Conservation (phyloP, 2,888 invertebrate genomes). For the Machimus rusticus region DNA sequence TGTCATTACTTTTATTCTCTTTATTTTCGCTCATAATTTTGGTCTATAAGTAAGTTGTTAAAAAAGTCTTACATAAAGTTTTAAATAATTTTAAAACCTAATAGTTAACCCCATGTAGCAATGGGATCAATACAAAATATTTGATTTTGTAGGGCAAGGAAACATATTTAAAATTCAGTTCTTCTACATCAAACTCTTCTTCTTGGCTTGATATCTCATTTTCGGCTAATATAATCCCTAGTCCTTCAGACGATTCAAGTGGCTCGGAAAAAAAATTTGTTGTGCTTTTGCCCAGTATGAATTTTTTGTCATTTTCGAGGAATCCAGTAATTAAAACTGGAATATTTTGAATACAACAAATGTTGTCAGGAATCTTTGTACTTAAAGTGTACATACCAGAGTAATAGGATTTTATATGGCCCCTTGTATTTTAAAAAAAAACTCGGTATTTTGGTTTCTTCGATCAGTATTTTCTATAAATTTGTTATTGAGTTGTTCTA, state of each 20-base stretch:
- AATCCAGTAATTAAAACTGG: constrained; percentile 33
- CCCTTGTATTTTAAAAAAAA: neutral
- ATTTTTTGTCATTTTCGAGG: neutral
- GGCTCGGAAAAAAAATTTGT: neutral
- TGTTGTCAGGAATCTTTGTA: constrained; percentile 8
- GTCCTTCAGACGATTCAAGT: neutral
- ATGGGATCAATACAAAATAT: neutral
- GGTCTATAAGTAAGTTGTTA: neutral
- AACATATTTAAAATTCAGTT: neutral
- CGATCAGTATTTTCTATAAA: neutral
- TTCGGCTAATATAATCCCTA: neutral
- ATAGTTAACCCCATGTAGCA: neutral
- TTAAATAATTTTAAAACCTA: neutral
- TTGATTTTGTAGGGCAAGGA: neutral
- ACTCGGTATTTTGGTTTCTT: neutral
- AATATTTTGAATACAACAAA: constrained; percentile 25
- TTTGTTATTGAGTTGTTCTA: constrained; percentile 32
- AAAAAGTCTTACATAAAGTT: neutral
- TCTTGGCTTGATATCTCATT: neutral
- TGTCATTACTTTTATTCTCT: neutral
- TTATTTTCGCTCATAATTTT: neutral
- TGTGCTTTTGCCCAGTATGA: neutral
- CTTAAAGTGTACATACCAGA: neutral
- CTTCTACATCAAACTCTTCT: neutral
- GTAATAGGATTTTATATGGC: neutral